Evolutionary conservation across 2,113 vertebrate species (phyloP).

Genomic region (Apeltes quadracus): DNA sequence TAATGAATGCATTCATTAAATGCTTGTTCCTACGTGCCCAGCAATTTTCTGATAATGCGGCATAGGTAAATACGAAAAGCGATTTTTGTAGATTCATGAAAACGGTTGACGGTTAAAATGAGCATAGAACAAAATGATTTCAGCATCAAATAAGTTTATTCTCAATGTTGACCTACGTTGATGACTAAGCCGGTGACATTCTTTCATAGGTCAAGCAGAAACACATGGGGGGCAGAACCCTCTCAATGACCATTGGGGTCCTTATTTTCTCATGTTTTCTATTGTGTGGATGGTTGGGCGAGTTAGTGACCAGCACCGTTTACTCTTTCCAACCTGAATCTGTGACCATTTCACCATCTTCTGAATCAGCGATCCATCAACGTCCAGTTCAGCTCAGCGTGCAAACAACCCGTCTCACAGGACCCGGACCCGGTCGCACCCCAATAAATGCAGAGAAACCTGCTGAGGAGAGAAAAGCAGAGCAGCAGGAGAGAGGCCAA

Average conservation of each 20-base stretch:
- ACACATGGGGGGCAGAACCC: background rate
- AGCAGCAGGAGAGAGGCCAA: slow-evolving; percentile 80
- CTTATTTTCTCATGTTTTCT: slow-evolving; percentile 6
- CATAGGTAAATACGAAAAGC: background rate
- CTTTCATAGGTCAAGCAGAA: background rate
- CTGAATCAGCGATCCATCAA: slow-evolving; percentile 53
- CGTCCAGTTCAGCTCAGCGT: slow-evolving; percentile 16
- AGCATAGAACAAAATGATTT: background rate
- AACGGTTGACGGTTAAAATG: background rate
- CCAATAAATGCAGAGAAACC: slow-evolving; percentile 63
- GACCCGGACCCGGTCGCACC: slow-evolving; percentile 14
- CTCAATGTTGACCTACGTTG: slow-evolving; percentile 4
- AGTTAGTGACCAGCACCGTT: slow-evolving; percentile 7
- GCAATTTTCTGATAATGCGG: slow-evolving; percentile 44
- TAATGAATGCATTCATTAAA: slow-evolving; percentile 59
- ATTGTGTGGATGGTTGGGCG: background rate
- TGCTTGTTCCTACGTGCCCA: slow-evolving; percentile 25
- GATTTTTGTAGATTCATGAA: slow-evolving; percentile 5
- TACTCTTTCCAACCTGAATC: slow-evolving; percentile 10
- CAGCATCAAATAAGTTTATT: background rate
- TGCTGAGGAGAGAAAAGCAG: slow-evolving; percentile 76
- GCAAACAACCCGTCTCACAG: slow-evolving; percentile 44
- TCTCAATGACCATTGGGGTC: background rate
- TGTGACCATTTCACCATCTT: slow-evolving; percentile 39
- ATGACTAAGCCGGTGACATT: background rate